Percentiles rank a stretch among this genome's conserved stretches.
Evolutionary conservation across 2,113 vertebrate genomes (phyloP).

Genomic region (Orycteropus afer): DNA sequence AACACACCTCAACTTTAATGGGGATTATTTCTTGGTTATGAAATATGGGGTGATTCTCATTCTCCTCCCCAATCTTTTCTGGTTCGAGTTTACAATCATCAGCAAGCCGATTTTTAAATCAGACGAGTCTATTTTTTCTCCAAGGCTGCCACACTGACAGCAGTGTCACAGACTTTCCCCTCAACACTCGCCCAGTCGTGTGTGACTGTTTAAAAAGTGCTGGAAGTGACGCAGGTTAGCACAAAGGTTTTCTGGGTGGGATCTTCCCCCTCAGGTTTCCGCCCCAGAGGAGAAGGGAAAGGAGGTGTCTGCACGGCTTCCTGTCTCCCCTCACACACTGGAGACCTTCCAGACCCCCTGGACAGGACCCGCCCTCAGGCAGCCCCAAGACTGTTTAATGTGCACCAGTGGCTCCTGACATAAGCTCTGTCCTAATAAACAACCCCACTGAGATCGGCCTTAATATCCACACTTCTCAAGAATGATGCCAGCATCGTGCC

Average conservation of each 20-base stretch:
- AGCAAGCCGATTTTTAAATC: not conserved
- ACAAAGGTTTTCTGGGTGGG: slow-evolving; percentile 79
- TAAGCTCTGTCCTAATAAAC: not conserved
- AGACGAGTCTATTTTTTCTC: not conserved
- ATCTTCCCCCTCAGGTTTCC: slow-evolving; percentile 63
- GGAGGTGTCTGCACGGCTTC: slow-evolving; percentile 62
- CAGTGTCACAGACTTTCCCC: not conserved
- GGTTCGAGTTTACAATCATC: not conserved
- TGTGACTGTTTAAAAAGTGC: not conserved
- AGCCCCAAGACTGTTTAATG: not conserved
- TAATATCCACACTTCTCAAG: not conserved
- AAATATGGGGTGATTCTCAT: not conserved
- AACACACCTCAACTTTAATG: not conserved
- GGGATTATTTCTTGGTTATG: not conserved
- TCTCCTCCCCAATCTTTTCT: not conserved
- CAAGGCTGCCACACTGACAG: not conserved
- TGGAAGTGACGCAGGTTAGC: slow-evolving; percentile 15
- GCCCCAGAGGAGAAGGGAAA: slow-evolving; percentile 52
- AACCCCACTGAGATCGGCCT: not conserved
- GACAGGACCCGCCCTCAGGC: not conserved
- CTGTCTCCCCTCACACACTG: not conserved
- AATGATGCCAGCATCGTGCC: not conserved
- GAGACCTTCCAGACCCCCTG: not conserved
- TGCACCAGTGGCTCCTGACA: not conserved
- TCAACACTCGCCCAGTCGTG: not conserved